A percentile compares a stretch with the other conserved stretches of the same genome.
These are phyloP conservation scores for Drosophila athabasca DNA, from an alignment of 1,140 invertebrate genomes.

Conservation along the genomic window DNA sequence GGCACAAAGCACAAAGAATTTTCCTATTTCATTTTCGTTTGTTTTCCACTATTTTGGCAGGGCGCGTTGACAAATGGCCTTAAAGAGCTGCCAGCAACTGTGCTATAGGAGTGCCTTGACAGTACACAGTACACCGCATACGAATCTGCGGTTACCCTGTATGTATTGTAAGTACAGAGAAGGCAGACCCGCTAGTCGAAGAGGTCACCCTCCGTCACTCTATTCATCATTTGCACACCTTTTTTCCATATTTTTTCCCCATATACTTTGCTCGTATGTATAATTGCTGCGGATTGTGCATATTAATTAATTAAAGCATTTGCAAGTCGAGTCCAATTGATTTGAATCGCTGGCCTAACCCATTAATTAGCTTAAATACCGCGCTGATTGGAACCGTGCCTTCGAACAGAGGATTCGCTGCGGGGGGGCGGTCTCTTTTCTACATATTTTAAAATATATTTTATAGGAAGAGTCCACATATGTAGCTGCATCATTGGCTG, in stretches of 20 bases:
- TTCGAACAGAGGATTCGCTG: slow-evolving; percentile 33
- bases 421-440: neutral
- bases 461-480: too few species aligned
- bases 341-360: slow-evolving; percentile 21
- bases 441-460: too few species aligned
- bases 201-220: neutral
- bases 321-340: slow-evolving; percentile 34
- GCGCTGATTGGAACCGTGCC: neutral
- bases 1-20: slow-evolving; percentile 9
- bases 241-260: slow-evolving; percentile 4
- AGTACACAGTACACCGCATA: too few species aligned
- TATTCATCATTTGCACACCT: slow-evolving; percentile 45
- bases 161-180: too few species aligned
- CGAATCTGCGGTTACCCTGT: neutral
- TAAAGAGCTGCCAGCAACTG: slow-evolving; percentile 25
- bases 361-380: slow-evolving; percentile 29
- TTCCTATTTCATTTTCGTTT: slow-evolving; percentile 1
- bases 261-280: slow-evolving; percentile 3
- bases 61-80: slow-evolving; percentile 54
- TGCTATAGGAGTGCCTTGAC: slow-evolving; percentile 12
- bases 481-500: too few species aligned
- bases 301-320: slow-evolving; percentile 50
- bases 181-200: too few species aligned
- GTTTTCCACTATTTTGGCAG: slow-evolving; percentile 14
- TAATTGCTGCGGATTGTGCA: slow-evolving; percentile 36